Evolutionary conservation across 2,797 vertebrate genomes (phyloP), one percentile per base, ranked within the genome.

Genomic region (Zonotrichia albicollis): DNA sequence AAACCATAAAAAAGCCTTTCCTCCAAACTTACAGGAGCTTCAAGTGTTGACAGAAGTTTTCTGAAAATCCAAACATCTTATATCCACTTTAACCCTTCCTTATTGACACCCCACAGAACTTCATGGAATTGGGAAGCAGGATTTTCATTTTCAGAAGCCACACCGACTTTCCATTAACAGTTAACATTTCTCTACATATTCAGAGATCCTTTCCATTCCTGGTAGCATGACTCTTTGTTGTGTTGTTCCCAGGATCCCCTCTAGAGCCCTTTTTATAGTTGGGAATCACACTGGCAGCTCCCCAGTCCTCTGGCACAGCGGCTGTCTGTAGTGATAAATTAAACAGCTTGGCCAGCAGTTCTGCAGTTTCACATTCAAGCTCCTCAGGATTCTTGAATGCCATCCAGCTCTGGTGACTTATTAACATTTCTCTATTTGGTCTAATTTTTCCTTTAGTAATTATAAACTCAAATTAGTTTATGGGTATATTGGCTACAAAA

Each of bases 311-410:
- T 93, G 94, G 81, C 86, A 89, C 84, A 51, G 95, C 0, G 0
- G 55, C 58, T 0, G 1, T 53, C 74, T 64, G 48, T 10, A 64
- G 72, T 30, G 65, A 71, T 75, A 82, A 89, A 90, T 51, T 32
- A 55, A 13, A 82, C 51, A 84, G 72, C 68, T 57, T 54, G 91
- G 81, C 91, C 91, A 94, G 91, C 45, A 87, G 45, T 55, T 65
- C 71, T 43, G 62, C 70, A 58, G 62, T 40, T 73, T 62, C 77
- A 82, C 43, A 23, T 66, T 79, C 62, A 54, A 57, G 48, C 53
- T 91, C 51, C 57, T 94, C 53, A 10, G 68, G 72, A 62, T 57
- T 77, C 87, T 36, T 83, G 89, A 93, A 64, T 5, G 1, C 53
- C 45, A 89, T 76, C 87, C 72, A 80, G 34, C 29, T 55, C 65